Evolutionary conservation across 2,888 invertebrate species (phyloP).

Genomic region (Eumerus sabulonum): DNA sequence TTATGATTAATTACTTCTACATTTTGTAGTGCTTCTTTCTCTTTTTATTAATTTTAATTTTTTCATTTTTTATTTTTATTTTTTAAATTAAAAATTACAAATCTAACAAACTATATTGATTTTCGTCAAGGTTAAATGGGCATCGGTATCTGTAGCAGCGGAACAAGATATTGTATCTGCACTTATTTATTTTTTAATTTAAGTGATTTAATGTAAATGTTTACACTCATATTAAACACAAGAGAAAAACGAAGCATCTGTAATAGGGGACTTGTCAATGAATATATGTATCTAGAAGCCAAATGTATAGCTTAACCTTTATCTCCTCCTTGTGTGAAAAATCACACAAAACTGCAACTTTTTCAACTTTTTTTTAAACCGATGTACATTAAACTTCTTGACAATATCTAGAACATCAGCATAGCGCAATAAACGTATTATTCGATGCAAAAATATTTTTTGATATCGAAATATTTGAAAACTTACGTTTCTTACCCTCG

Average conservation of each 20-base stretch:
- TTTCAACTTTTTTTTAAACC: slow-evolving; percentile 8
- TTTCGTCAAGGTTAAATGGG: slow-evolving; percentile 30
- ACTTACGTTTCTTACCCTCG: slow-evolving; percentile 25
- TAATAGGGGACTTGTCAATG: slow-evolving; percentile 29
- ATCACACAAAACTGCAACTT: slow-evolving; percentile 22
- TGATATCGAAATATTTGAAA: slow-evolving; percentile 1
- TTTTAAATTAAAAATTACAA: slow-evolving; percentile 60
- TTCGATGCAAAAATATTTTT: slow-evolving; percentile 22
- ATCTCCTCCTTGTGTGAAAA: slow-evolving; percentile 7
- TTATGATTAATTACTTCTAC: too few relatives aligned
- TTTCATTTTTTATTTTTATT: slow-evolving; percentile 23
- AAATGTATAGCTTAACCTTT: too few relatives aligned
- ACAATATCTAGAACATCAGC: slow-evolving; percentile 11
- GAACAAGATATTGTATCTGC: slow-evolving; percentile 19
- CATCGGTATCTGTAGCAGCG: slow-evolving; percentile 27
- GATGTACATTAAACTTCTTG: neutral
- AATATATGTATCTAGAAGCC: neutral
- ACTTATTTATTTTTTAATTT: slow-evolving; percentile 36
- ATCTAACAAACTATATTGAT: slow-evolving; percentile 54
- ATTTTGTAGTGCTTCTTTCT: neutral
- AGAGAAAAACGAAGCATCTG: neutral
- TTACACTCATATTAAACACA: slow-evolving; percentile 45
- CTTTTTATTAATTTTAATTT: slow-evolving; percentile 12
- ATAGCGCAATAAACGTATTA: slow-evolving; percentile 13
- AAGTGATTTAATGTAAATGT: slow-evolving; percentile 58